A percentile compares a stretch with the other conserved stretches of the same genome.
Conservation (phyloP, 2,113 vertebrate genomes). For the Oryzias curvinotus region DNA sequence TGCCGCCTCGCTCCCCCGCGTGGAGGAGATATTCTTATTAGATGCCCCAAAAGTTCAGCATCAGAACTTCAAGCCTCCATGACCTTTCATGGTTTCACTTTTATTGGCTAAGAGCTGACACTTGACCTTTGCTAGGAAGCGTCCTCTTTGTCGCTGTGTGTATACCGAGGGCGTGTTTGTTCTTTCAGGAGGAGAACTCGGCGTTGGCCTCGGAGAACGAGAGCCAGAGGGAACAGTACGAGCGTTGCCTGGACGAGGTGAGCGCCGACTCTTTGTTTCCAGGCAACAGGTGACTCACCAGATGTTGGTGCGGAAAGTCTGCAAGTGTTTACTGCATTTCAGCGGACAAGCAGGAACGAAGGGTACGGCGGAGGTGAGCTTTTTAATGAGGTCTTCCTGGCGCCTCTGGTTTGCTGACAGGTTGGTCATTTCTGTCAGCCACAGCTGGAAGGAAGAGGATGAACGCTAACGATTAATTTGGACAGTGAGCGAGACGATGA, state of each 20-base stretch:
- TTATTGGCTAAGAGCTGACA: conserved; percentile 52
- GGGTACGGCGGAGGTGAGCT: not conserved
- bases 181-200: conserved; percentile 85
- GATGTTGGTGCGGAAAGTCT: not conserved
- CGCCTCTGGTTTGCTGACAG: conserved; percentile 6
- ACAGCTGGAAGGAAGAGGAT: conserved; percentile 2
- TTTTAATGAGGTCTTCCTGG: conserved; percentile 22
- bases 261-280: conserved; percentile 38
- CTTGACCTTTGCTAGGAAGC: conserved; percentile 56
- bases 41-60: conserved; percentile 67
- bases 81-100: conserved; percentile 68
- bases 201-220: conserved; percentile 87
- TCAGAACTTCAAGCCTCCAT: conserved; percentile 54
- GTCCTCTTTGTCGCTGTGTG: conserved; percentile 5
- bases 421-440: conserved; percentile 18
- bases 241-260: conserved; percentile 92
- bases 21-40: conserved; percentile 67
- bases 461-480: conserved; percentile 17
- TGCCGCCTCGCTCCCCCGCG: conserved; percentile 30
- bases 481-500: not conserved
- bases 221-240: conserved; percentile 91
- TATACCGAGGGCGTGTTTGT: conserved; percentile 29
- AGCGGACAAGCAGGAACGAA: not conserved
- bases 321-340: not conserved
- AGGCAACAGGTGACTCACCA: too few relatives aligned